Evolutionary conservation across 2,113 vertebrate species (phyloP).

Genomic region (Cyprinodon tularosa): DNA sequence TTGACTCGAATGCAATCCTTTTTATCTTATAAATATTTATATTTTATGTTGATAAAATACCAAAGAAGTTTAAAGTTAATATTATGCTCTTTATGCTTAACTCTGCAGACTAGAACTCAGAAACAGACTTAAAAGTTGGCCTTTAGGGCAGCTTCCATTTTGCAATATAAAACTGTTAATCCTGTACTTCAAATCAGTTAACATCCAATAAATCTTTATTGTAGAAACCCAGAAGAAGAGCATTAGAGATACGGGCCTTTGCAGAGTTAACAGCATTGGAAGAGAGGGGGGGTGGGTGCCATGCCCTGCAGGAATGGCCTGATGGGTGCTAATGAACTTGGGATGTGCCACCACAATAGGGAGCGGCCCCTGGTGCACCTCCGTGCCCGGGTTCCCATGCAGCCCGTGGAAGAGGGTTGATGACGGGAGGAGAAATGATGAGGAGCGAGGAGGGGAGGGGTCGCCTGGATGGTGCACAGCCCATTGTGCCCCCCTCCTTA

Average conservation of each 20-base stretch:
- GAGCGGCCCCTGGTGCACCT: slow-evolving; percentile 79
- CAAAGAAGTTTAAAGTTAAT: too few species aligned
- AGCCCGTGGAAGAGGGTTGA: slow-evolving; percentile 54
- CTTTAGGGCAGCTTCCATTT: too few species aligned
- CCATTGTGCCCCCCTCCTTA: slow-evolving; percentile 72
- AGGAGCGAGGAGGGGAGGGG: slow-evolving; percentile 10
- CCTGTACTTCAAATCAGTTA: neutral
- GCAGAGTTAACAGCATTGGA: slow-evolving; percentile 2
- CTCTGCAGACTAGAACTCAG: too few species aligned
- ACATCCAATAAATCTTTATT: neutral
- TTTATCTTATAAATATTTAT: too few species aligned
- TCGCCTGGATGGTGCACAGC: slow-evolving; percentile 60
- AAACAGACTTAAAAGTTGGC: too few species aligned
- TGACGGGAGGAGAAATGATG: slow-evolving; percentile 41
- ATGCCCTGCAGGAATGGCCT: slow-evolving; percentile 41
- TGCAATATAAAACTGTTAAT: neutral
- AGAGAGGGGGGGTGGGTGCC: neutral
- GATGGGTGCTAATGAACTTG: slow-evolving; percentile 85
- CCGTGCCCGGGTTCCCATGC: slow-evolving; percentile 84
- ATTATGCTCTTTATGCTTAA: too few species aligned
- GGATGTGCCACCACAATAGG: slow-evolving; percentile 83
- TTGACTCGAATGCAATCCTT: too few species aligned
- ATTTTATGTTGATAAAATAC: too few species aligned
- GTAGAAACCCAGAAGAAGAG: neutral
- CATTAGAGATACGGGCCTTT: neutral